phyloP scores from a whole-genome alignment of 92 coral and sea anemone genomes.

The Siderastrea radians region DNA sequence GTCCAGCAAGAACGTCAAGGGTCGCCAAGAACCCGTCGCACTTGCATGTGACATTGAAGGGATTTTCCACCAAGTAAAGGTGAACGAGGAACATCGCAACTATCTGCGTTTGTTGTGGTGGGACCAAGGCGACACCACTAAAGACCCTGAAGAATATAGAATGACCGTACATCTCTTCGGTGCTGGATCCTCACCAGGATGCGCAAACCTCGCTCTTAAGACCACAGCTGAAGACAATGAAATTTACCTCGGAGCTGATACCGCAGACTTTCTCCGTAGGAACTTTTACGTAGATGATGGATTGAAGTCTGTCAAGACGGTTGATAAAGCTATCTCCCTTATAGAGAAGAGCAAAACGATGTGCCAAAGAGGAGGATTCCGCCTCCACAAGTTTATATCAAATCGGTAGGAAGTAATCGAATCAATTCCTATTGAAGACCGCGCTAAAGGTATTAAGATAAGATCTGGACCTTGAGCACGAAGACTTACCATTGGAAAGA shows the following conservation, averaged over 20 bases:
- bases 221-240: constrained; percentile 38
- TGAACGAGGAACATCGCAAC: constrained; percentile 52
- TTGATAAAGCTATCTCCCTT: not conserved
- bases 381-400: constrained; percentile 35
- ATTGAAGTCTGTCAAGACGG: constrained; percentile 15
- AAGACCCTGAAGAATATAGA: constrained; percentile 24
- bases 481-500: constrained; percentile 13
- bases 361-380: constrained; percentile 46
- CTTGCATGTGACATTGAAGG: constrained; percentile 57
- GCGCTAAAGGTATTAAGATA: constrained; percentile 40
- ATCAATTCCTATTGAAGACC: constrained; percentile 39
- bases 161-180: constrained; percentile 47
- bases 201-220: constrained; percentile 39
- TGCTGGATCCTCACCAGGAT: constrained; percentile 61
- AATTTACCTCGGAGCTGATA: not conserved
- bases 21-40: constrained; percentile 46
- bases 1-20: constrained; percentile 50
- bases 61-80: constrained; percentile 45
- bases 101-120: constrained; percentile 49
- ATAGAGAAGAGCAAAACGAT: constrained; percentile 15
- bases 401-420: constrained; percentile 38
- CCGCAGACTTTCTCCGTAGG: constrained; percentile 37
- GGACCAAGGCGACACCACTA: constrained; percentile 37
- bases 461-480: constrained; percentile 21
- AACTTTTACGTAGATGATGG: constrained; percentile 63